Conservation (phyloP, 2,113 vertebrate genomes). For the Pheucticus melanocephalus region DNA sequence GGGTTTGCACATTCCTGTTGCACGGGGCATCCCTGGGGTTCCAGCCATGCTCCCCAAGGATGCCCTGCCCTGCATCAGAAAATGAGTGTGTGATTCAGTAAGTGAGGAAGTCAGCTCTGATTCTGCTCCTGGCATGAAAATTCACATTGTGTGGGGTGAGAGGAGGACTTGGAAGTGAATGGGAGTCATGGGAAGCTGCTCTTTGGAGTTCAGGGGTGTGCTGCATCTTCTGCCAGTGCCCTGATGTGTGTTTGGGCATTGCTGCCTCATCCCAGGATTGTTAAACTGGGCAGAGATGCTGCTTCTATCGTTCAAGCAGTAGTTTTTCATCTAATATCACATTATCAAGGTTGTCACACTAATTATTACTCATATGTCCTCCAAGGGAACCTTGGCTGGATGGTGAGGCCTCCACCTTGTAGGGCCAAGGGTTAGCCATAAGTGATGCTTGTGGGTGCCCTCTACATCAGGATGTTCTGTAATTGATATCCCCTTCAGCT, state of each 20-base stretch:
- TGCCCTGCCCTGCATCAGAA: rapidly evolving
- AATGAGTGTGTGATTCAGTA: background rate
- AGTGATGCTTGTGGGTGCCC: background rate
- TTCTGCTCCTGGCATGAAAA: background rate
- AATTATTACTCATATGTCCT: background rate
- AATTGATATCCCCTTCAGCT: background rate
- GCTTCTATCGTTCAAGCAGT: background rate
- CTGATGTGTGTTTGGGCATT: background rate
- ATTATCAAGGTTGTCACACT: background rate
- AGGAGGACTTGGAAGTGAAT: background rate
- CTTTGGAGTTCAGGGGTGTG: background rate
- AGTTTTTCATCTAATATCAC: background rate
- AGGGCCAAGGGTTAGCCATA: background rate
- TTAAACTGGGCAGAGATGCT: background rate
- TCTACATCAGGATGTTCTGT: background rate
- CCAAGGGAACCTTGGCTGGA: background rate
- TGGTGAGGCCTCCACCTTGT: rapidly evolving
- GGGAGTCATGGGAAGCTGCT: background rate
- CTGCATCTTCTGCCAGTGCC: background rate
- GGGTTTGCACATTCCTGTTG: background rate
- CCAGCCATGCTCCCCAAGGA: rapidly evolving
- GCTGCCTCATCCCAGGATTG: background rate
- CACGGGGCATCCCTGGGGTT: rapidly evolving
- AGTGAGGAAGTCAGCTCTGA: background rate
- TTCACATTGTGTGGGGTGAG: rapidly evolving